A percentile compares a stretch with the other conserved stretches of the same genome.
phyloP scores from a whole-genome alignment of 2,797 vertebrate genomes.

The Morelia viridis region DNA sequence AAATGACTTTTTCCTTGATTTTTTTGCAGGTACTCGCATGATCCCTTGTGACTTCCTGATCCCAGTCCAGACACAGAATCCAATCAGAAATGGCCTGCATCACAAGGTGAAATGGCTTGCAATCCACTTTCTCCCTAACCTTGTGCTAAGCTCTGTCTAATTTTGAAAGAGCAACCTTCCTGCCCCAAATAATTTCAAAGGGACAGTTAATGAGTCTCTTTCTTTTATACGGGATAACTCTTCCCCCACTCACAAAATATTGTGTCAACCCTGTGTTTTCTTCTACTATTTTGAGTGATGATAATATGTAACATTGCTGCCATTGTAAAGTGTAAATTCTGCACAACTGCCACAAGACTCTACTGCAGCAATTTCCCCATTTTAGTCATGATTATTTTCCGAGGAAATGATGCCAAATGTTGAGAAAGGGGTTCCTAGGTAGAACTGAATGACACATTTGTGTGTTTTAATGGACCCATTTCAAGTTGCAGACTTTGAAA shows the following conservation, averaged over 20 bases:
- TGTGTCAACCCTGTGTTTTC: neutral
- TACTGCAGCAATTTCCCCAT: neutral
- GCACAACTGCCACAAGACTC: neutral
- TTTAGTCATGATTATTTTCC: neutral
- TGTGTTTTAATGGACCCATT: neutral
- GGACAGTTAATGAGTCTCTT: neutral
- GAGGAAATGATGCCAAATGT: neutral
- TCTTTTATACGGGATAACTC: neutral
- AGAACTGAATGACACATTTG: no score
- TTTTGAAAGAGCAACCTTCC: neutral
- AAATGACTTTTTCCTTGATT: neutral
- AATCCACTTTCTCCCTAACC: neutral
- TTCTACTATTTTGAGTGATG: neutral
- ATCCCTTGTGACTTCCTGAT: constrained; percentile 95
- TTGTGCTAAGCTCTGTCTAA: neutral
- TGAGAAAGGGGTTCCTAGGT: neutral
- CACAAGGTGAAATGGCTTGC: constrained; percentile 83
- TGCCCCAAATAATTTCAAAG: neutral
- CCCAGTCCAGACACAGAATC: constrained; percentile 91
- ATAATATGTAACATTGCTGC: neutral
- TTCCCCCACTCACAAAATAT: neutral
- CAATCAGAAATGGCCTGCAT: constrained; percentile 89
- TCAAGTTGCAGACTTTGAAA: neutral
- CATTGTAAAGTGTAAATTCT: neutral
- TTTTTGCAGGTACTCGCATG: constrained; percentile 87